These are phyloP conservation scores for Diachrysia chrysitis DNA, from an alignment of 2,888 invertebrate genomes.

Conservation along the genomic window DNA sequence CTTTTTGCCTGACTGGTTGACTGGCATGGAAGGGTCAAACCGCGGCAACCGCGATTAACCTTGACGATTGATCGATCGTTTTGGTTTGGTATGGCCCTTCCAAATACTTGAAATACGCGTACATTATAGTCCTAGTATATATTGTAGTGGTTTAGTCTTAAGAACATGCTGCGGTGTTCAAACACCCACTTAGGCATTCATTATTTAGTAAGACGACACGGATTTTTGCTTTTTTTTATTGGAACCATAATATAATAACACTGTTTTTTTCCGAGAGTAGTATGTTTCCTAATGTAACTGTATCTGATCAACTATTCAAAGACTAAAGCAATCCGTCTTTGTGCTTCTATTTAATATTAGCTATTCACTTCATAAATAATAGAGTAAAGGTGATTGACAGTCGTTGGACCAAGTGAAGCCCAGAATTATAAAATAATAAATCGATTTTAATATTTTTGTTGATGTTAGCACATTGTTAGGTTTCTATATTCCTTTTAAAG, in stretches of 20 bases:
- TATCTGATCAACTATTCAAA: constrained; percentile 12
- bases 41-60: not conserved
- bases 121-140: not conserved
- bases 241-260: too few relatives aligned
- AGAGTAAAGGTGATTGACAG: not conserved
- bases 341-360: not conserved
- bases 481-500: too few relatives aligned
- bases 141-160: not conserved
- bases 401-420: too few relatives aligned
- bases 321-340: constrained; percentile 7
- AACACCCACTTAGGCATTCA: too few relatives aligned
- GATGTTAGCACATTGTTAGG: too few relatives aligned
- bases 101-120: not conserved
- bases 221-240: too few relatives aligned
- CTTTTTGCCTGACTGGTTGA: too few relatives aligned
- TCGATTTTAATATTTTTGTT: too few relatives aligned
- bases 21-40: not conserved
- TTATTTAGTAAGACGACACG: too few relatives aligned
- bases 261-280: too few relatives aligned
- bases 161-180: too few relatives aligned
- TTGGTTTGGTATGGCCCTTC: not conserved
- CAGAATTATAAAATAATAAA: too few relatives aligned
- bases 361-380: not conserved
- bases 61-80: not conserved
- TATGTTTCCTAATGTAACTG: not conserved